Evolutionary conservation across 2,113 vertebrate species (phyloP), one percentile per base, ranked within the genome.

Genomic region (Scartelaos histophorus): DNA sequence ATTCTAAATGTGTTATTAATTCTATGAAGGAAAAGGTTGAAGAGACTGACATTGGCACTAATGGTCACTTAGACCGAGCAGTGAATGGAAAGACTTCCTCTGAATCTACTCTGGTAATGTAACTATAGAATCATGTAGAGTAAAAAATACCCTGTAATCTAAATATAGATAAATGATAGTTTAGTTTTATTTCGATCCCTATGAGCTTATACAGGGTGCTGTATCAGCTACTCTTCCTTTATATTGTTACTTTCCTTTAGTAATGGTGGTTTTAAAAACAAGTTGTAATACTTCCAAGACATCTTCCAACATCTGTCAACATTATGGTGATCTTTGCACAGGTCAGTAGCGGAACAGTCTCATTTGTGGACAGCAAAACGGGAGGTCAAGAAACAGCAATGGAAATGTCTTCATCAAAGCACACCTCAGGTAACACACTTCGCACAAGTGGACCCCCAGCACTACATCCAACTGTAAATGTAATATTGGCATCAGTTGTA

Each of bases 371-470:
- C 22, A 67, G 24, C 56, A 75, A 61, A 35, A 66, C 21, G 0
- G 53, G 65, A 62, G 76, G 53, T 24, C 76, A 66, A 66, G 25
- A 51, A 64, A 73, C 51, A 66, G 34, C 79, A 61, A 24, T 70
- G 11, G 79, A 64, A 25, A 68, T 67, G 49, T 65, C 74, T 17
- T 49, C 73, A 34, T 49, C 88, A 53, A 92, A 87, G 86, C 78
- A 82, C 65, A 38, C 81, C 15, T 56, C 82, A 79, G 89, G 90
- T 92, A 80, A 70, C 7, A 49, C 12, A 38, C 60, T 12, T 16
- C 35, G 43, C 2, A 38, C 34, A 54, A 21, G 7, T n/a, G 25
- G 0, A 56, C 10, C 3, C n/a, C 21, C 56, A 24, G 21, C 3
- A 29, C 29, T 29, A 29, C 4, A 29, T 29, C 29, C 29, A 29